Evolutionary conservation across 2,797 vertebrate species (phyloP), one percentile per base, ranked within the genome.

Genomic region (Oreochromis mossambicus): DNA sequence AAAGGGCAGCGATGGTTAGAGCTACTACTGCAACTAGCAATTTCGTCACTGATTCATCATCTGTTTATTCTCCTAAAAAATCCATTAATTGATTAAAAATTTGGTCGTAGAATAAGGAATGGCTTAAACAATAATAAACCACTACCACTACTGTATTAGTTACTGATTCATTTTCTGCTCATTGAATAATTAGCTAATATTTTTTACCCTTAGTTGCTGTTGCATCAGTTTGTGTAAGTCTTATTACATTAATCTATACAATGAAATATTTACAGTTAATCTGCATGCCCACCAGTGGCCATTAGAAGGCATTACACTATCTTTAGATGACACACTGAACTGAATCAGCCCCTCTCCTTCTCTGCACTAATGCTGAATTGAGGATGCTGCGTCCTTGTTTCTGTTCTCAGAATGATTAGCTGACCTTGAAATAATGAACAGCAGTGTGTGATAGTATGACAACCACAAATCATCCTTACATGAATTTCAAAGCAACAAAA

Each of bases 381-480:
- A 85, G 83, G 83, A 87, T 78, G 66, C 80, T 19, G 38, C 3
- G 19, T 87, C 88, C 87, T 91, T 89, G 84, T 88, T 90, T 89
- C 86, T 80, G 36, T 75, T 87, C 75, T 83, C 80, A 82, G 77
- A 86, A 83, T 91, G 85, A 94, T 90, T 91, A 88, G 81, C 82
- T 89, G 88, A 92, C 92, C 88, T 91, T 92, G 89, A 89, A 83
- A 34, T 68, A 81, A 54, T 52, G 81, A 92, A 86, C 84, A 86
- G 84, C 54, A 52, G 68, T 3, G 77, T 86, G 81, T 87, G 83
- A 85, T 78, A 83, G 78, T 14, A 9, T 75, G 87, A 85, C 85
- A 86, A 86, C 29, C 8, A 79, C 89, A 87, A 41, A 91, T 82
- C 73, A 86, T 81, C 79, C 52, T 52, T 36, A 82, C 75, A 76